These are phyloP conservation scores for Oncopodura yosiiana DNA, from an alignment of 1,140 invertebrate genomes.

Conservation along the genomic window DNA sequence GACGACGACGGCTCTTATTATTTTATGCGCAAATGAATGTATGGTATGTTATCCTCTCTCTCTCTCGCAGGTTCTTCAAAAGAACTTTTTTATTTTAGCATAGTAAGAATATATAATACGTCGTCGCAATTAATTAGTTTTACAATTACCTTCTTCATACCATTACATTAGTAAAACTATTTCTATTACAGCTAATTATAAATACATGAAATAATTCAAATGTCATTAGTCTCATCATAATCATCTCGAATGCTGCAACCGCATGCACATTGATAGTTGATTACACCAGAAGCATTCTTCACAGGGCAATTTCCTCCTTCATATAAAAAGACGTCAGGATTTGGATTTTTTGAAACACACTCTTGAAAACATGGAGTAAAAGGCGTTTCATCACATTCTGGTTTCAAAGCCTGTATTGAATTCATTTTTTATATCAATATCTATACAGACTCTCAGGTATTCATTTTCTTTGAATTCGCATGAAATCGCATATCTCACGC, in stretches of 20 bases:
- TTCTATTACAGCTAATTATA: neutral
- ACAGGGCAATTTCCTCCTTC: conserved; percentile 26
- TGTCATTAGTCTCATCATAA: conserved; percentile 3
- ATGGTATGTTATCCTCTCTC: too few species aligned
- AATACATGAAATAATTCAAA: neutral
- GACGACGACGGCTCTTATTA: too few species aligned
- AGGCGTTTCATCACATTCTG: conserved; percentile 17
- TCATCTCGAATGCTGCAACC: conserved; percentile 10
- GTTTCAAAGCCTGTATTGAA: conserved; percentile 7
- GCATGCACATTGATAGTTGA: conserved; percentile 22
- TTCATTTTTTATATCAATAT: neutral
- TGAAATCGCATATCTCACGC: too few species aligned
- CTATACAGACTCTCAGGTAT: too few species aligned
- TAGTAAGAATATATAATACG: too few species aligned
- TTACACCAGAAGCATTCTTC: neutral
- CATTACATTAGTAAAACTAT: neutral
- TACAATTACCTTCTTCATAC: neutral
- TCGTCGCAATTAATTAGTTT: too few species aligned
- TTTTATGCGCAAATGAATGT: too few species aligned
- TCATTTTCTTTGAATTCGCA: too few species aligned
- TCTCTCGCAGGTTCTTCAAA: too few species aligned
- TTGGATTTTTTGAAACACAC: conserved; percentile 31
- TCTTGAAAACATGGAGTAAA: conserved; percentile 27
- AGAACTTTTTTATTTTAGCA: too few species aligned
- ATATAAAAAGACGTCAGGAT: conserved; percentile 30